Conservation (phyloP, 2,888 invertebrate genomes). For the Microdon myrmicae region DNA sequence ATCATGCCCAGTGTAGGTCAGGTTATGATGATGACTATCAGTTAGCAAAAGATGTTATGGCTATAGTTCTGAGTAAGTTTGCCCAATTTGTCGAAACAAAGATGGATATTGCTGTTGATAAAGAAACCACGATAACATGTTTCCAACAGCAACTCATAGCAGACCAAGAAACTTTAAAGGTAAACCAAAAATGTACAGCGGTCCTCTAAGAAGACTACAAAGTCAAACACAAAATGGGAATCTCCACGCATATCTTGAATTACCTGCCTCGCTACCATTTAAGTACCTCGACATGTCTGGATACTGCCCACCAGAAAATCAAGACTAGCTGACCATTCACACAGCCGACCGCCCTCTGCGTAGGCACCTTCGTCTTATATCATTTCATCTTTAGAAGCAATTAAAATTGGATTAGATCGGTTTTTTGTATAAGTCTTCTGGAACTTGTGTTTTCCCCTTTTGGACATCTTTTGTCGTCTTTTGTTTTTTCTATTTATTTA, state of each 20-base stretch:
- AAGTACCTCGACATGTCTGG: background rate
- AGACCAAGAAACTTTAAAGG: constrained; percentile 8
- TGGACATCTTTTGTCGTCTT: background rate
- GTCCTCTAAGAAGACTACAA: constrained; percentile 16
- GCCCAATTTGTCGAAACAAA: constrained; percentile 7
- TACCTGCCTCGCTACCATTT: constrained; percentile 3
- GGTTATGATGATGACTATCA: constrained; percentile 22
- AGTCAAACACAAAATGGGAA: constrained; percentile 23
- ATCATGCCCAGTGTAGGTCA: background rate
- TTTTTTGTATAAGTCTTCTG: constrained; percentile 10
- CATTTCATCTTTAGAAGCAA: constrained; percentile 22
- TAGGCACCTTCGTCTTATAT: constrained; percentile 16
- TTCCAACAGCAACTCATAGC: background rate
- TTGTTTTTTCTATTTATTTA: constrained; percentile 30
- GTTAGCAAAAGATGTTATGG: constrained; percentile 41
- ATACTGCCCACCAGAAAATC: constrained; percentile 26
- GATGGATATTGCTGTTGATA: too few relatives aligned
- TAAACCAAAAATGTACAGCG: constrained; percentile 11
- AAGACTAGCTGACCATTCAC: background rate
- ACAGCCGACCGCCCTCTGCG: constrained; percentile 7
- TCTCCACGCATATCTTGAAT: constrained; percentile 37
- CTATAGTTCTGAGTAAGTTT: constrained; percentile 10
- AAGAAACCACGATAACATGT: too few relatives aligned
- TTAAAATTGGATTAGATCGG: constrained; percentile 38
- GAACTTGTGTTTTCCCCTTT: constrained; percentile 23